Evolutionary conservation across 2,888 invertebrate genomes (phyloP), one percentile per base, ranked within the genome.

Genomic region (Escarpia spicata): DNA sequence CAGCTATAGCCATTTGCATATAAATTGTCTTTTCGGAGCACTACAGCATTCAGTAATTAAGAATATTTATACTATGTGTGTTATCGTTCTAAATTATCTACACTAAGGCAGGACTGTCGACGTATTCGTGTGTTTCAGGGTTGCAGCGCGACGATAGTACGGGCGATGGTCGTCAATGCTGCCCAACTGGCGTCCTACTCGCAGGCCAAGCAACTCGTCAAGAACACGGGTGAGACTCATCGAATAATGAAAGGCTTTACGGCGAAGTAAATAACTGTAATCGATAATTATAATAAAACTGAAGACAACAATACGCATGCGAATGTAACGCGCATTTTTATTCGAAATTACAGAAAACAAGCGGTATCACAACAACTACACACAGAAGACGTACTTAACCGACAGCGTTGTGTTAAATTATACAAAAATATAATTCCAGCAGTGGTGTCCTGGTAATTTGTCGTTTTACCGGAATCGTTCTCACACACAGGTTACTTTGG

Each of bases 101-200:
- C 52, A 0, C 52, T 52, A 12, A 12, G 52, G 52, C 12, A 52
- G 52, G 15, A 12, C 9, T 52, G 75, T 26, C 19, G 75, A 75
- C 26, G 26, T 26, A n/a, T 75, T 26, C 75, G 75, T 26, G 75
- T 52, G 2, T 75, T 75, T n/a, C 26, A 97, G 97, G 97, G 97
- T 60, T 97, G 97, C 95, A 95, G 96, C 52, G 97, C 97, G 9
- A 97, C 97, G n/a, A 96, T 97, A 19, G 96, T 96, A 43, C 95
- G 97, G 92, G 99, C 99, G 0, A 99, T 99, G 98, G 99, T 99
- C 1, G 99, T 99, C 37, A 99, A 99, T 97, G 99, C 99, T 75
- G 99, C 99, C 0, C 99, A 99, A 96, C 97, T 99, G 94, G 98
- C 99, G 93, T 99, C 99, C 0, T 99, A 99, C 97, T 99, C 99